Evolutionary conservation across 2,888 invertebrate species (phyloP), one percentile per base, ranked within the genome.

Genomic region (Cinara cedri): DNA sequence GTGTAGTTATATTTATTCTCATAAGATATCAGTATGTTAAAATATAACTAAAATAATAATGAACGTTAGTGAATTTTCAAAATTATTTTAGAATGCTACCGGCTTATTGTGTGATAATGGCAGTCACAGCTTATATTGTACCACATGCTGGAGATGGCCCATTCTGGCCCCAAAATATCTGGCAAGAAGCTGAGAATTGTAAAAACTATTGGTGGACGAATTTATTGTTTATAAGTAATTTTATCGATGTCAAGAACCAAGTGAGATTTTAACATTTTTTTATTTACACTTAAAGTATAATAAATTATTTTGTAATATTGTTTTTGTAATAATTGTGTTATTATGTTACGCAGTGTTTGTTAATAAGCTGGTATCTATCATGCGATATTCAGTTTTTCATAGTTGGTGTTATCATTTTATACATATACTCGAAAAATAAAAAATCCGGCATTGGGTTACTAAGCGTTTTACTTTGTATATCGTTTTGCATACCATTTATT

Each of bases 141-240:
- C 81, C 81, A 0, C 72, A 78, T 16, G 57, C 62, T 0, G 83
- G 82, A 11, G 80, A 81, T 21, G 83, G 83, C 11, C 83, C 83
- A 0, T 49, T 82, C 4, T 83, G 83, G 83, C 51, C 81, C 46
- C 11, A 51, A 1, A 72, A 75, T 16, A 82, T 83, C 26, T 65
- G 44, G 65, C 14, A 16, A 3, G 82, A 83, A 62, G 81, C 82
- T 1, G 68, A 82, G 16, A 81, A 82, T 68, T 84, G 84, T 78
- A 46, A 81, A 60, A 57, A 74, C 16, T 82, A 82, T 72, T 83
- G 83, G 82, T 83, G 83, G 83, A 63, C 81, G 16, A 83, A 83
- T 72, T 55, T 82, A 2, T 81, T 83, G 14, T 82, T 82, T 55
- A 81, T 83, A 44, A 83, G 81, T 66, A 83, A 83, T 80, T 82